phyloP scores from a whole-genome alignment of 2,797 vertebrate species.

The Aviceda leuphotes region DNA sequence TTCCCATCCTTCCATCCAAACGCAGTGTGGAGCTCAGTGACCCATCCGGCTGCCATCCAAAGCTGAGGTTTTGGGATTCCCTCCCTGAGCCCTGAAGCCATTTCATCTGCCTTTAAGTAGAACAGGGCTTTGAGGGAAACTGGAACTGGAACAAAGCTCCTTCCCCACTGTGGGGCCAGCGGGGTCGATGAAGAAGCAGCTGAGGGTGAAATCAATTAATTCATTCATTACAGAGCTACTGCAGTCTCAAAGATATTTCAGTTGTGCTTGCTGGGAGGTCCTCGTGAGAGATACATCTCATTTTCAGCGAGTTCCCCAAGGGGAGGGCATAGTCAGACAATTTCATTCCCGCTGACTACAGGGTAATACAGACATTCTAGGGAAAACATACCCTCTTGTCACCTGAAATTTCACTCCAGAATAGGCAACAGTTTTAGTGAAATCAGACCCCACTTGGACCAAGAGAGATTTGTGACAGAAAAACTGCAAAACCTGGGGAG shows the following conservation, averaged over 20 bases:
- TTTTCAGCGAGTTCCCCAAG: slow-evolving; percentile 21
- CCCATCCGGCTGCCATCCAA: background rate
- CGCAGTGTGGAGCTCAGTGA: background rate
- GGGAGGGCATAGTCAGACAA: background rate
- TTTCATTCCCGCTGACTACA: slow-evolving; percentile 30
- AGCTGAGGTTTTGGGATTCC: background rate
- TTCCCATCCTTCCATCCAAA: background rate
- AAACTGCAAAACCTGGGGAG: background rate
- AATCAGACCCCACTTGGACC: background rate
- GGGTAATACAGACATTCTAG: background rate
- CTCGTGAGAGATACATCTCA: slow-evolving; percentile 53
- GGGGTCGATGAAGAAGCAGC: slow-evolving; percentile 4
- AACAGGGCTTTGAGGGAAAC: slow-evolving; percentile 8
- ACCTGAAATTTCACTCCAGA: background rate
- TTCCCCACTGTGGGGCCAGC: slow-evolving; percentile 17
- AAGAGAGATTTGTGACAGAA: background rate
- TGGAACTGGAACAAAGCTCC: slow-evolving; percentile 57
- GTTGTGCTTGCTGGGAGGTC: slow-evolving; percentile 39
- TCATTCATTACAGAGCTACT: slow-evolving; percentile 52
- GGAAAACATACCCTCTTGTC: background rate
- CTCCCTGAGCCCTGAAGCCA: background rate
- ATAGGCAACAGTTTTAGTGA: background rate
- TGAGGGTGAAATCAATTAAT: slow-evolving; percentile 71
- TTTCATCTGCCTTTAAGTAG: slow-evolving; percentile 17
- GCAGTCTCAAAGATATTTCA: slow-evolving; percentile 51